Evolutionary conservation across 2,888 invertebrate species (phyloP), one percentile per base, ranked within the genome.

Genomic region (Eilema sororculum): DNA sequence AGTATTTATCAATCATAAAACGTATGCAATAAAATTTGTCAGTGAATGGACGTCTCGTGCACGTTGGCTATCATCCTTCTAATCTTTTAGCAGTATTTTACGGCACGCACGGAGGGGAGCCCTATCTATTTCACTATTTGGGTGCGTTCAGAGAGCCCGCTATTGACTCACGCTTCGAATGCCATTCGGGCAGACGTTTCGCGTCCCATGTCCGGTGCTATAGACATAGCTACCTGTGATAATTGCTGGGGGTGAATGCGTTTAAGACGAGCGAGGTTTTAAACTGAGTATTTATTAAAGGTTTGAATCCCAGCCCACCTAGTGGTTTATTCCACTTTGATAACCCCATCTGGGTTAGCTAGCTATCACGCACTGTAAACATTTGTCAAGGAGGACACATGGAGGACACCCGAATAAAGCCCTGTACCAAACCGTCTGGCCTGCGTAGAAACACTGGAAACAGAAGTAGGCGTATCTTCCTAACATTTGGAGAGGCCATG

Each of bases 51-150:
- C 46, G 46, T 20, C 20, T 46, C 46, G 46, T 46, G 46, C 46
- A 20, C 4, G 37, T 28, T 16, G 28, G 25, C 28, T 20, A 60
- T 60, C 20, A 30, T 60, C 33, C n/a, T 25, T 33, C n/a, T 60
- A n/a, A 60, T 60, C 60, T 60, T 30, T n/a, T 33, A 33, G 28
- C 28, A 28, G 25, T 60, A 59, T 59, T 59, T 8, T 20, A 30
- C 30, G 28, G 28, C 59, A 59, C 30, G 28, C 28, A 30, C 20
- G 20, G 20, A 59, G 59, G 28, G 59, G 10, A 20, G 28, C 9
- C 28, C 20, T n/a, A 52, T 52, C 52, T n/a, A 52, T 52, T 52
- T 52, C 52, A 52, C n/a, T 52, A 52, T 52, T 52, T n/a, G 52
- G 52, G 52, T 52, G 52, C 52, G 52, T 52, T 52, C 20, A 52